These are phyloP conservation scores for Oryzias woworae DNA, from an alignment of 2,113 vertebrate genomes.

Conservation along the genomic window DNA sequence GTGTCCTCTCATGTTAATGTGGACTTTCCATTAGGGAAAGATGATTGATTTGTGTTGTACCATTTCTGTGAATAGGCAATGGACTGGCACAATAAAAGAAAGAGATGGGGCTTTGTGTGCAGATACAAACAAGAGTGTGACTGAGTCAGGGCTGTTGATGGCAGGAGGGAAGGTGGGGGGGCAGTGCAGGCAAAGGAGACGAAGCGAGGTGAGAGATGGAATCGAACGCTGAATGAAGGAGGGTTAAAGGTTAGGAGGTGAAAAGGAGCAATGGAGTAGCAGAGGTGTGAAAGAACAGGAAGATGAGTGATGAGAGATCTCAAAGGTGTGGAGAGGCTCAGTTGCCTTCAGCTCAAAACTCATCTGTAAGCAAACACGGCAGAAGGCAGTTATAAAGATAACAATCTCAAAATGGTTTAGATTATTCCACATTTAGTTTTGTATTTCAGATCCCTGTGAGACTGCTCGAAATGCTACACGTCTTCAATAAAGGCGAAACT, in stretches of 20 bases:
- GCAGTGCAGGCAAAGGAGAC: conserved; percentile 1
- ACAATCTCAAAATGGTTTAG: conserved; percentile 12
- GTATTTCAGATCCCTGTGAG: not conserved
- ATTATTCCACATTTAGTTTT: conserved; percentile 15
- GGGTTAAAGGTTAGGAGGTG: conserved; percentile 53
- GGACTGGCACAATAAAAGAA: conserved; percentile 61
- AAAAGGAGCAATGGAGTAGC: conserved; percentile 25
- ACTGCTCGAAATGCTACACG: conserved; percentile 3
- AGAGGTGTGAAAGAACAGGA: conserved; percentile 25
- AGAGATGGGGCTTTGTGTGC: conserved; percentile 60
- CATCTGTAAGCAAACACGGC: conserved; percentile 19
- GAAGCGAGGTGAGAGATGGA: conserved; percentile 43
- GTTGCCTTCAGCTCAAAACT: conserved; percentile 36
- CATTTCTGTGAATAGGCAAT: conserved; percentile 62
- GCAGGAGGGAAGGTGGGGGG: conserved; percentile 10
- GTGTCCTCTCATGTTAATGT: conserved; percentile 79
- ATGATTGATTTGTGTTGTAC: conserved; percentile 78
- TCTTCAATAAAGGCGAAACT: conserved; percentile 25
- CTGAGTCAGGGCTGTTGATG: conserved; percentile 53
- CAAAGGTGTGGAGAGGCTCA: conserved; percentile 38
- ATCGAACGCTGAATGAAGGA: conserved; percentile 42
- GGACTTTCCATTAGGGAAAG: conserved; percentile 76
- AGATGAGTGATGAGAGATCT: conserved; percentile 32
- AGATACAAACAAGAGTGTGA: conserved; percentile 65
- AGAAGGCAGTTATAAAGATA: conserved; percentile 6